Evolutionary conservation across 2,797 vertebrate genomes (phyloP), one percentile per base, ranked within the genome.

Genomic region (Bradypodion ventrale): DNA sequence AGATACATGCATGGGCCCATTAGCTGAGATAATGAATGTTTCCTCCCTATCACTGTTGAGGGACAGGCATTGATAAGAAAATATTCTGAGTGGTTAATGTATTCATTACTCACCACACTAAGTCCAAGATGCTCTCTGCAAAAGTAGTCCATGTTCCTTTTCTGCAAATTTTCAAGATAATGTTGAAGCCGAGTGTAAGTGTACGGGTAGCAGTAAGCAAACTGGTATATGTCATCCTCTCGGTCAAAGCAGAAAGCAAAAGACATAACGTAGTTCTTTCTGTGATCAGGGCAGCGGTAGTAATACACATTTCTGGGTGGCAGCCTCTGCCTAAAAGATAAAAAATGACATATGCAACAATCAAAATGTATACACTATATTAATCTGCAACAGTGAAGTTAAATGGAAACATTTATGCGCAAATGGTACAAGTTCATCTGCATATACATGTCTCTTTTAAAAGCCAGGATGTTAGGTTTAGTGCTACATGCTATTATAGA

Each of bases 181-280:
- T 98, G 98, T 94, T 99, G 98, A 27, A 99, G 97, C 83, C 98
- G 97, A 10, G 98, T 98, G 86, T 99, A 99, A 42, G 98, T 99
- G 92, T 99, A 99, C 1, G 98, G 98, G 91, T 98, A 99, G 95
- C 98, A 99, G 95, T 99, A 99, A 78, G 98, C 97, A 90, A 99
- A 99, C 85, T 99, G 98, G 83, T 98, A 99, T 2, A 96, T 93
- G 88, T 99, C 98, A 21, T 98, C 97, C 90, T 99, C 98, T 5
- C 97, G 96, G 95, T 99, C 98, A 52, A 99, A 99, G 95, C 98
- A 99, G 92, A 99, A 99, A 80, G 98, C 98, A 86, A 99, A 99
- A 68, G 98, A 99, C 98, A 99, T 99, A 87, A 99, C 98, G 27
- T 99, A 99, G 95, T 98, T 99, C 93, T 96, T 97, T 75, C 97